phyloP scores from a whole-genome alignment of 1,140 invertebrate genomes.

The Lepidurus couesii region DNA sequence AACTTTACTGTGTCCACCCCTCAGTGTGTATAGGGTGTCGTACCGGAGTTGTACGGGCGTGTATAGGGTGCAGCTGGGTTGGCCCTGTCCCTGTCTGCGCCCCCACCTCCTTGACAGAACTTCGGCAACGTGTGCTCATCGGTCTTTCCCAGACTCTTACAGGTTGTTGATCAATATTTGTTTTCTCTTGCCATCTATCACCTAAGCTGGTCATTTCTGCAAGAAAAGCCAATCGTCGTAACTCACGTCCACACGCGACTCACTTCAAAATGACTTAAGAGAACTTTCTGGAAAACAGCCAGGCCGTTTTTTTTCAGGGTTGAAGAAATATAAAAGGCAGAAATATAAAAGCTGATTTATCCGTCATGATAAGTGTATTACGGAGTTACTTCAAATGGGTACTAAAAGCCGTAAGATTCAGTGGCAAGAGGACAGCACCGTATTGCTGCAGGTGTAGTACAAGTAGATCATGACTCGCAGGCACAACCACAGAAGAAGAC shows the following conservation, averaged over 20 bases:
- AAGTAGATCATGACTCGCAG: background rate
- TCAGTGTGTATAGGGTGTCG: too few species aligned
- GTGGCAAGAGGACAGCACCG: background rate
- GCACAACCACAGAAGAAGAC: too few species aligned
- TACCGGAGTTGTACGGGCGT: background rate
- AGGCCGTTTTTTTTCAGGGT: background rate
- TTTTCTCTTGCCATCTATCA: background rate
- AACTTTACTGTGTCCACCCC: too few species aligned
- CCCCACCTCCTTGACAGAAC: background rate
- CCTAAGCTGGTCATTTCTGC: background rate
- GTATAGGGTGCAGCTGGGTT: background rate
- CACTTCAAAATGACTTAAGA: too few species aligned
- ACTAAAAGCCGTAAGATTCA: background rate
- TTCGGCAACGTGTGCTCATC: background rate
- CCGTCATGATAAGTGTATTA: background rate
- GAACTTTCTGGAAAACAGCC: background rate
- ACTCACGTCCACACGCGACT: too few species aligned
- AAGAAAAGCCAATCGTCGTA: background rate
- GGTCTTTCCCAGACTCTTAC: background rate
- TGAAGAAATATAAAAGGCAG: background rate
- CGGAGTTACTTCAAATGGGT: background rate
- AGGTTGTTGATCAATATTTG: conserved; percentile 22
- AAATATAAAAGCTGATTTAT: background rate
- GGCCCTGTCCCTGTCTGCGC: background rate
- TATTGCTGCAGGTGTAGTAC: background rate